These are phyloP conservation scores for Lipotes vexillifer DNA, from an alignment of 2,113 vertebrate genomes.

Conservation along the genomic window DNA sequence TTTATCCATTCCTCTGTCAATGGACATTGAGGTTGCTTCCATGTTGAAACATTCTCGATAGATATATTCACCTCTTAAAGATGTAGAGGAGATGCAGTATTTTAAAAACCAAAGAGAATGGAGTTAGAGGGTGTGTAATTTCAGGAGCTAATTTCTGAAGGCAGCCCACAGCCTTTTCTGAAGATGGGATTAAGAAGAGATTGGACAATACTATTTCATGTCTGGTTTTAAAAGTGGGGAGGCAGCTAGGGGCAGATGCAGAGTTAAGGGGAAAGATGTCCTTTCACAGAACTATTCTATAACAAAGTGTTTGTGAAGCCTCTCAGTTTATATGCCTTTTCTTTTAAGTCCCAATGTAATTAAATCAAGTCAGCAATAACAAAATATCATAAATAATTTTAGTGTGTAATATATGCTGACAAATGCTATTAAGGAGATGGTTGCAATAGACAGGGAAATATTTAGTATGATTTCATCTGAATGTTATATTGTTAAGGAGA, in stretches of 20 bases:
- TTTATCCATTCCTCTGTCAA: too few species aligned
- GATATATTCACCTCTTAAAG: not conserved
- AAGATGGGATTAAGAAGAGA: not conserved
- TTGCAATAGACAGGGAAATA: not conserved
- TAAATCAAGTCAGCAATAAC: not conserved
- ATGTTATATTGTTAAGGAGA: slow-evolving; percentile 33
- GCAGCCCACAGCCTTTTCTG: not conserved
- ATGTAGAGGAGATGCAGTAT: not conserved
- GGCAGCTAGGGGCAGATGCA: accelerated
- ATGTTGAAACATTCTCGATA: not conserved
- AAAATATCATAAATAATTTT: slow-evolving; percentile 19
- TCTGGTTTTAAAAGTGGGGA: not conserved
- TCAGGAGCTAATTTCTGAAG: not conserved
- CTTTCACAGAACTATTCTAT: not conserved
- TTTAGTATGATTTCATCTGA: slow-evolving; percentile 39
- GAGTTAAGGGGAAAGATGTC: not conserved
- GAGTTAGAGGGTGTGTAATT: not conserved
- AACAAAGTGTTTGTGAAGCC: not conserved
- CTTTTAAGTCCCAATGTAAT: not conserved
- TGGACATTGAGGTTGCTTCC: too few species aligned
- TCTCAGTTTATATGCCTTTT: not conserved
- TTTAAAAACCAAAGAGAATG: not conserved
- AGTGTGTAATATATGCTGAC: not conserved
- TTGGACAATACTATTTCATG: not conserved
- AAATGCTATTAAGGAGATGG: slow-evolving; percentile 59